Evolutionary conservation across 37 sponge, comb jelly and placozoan genomes (phyloP), one percentile per base, ranked within the genome.

Genomic region (Axinella damicornis): DNA sequence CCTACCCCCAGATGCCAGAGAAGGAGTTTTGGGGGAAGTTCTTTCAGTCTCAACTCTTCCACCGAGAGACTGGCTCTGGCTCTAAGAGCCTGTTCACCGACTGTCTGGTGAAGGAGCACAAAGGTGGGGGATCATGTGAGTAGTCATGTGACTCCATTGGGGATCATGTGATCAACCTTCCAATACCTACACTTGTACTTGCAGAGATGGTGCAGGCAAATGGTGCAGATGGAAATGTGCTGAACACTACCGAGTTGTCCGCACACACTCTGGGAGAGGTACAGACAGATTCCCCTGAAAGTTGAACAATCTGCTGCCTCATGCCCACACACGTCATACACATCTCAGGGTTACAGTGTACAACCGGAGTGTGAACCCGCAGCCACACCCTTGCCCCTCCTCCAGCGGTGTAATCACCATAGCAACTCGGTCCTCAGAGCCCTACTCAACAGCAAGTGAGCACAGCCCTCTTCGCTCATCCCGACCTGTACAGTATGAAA

Each of bases 21-120:
- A 65, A 81, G 21, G 89, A 93, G 19, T 96, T 96, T 53, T 96
- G 97, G 97, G 63, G 60, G 5, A 77, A 78, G 84, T 96, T 96
- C 67, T 96, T 96, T 59, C 93, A 94, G 65, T 87, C 95, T 37
- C 92, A 90, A 9, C 67, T 87, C 39, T 94, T 96, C 53, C 97
- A 96, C 40, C 86, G 89, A 25, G 74, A 89, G 16, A 36, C 61
- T 68, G 31, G 68, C 38, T 65, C 57, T 1, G 74, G 68, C 19
- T 40, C 27, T n/a, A 65, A 24, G 32, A 52, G 65, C 62, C 41
- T 91, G 69, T 91, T 91, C 63, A 53, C 71, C 0, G 87, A 87
- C 30, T 87, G 84, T 38, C 65, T 92, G 27, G 65, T 57, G 17
- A 61, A 87, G 58, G 92, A 92, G 34, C 53, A 65, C 54, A 39